Conservation (phyloP, 2,113 vertebrate genomes). For the Coreoperca whiteheadi region DNA sequence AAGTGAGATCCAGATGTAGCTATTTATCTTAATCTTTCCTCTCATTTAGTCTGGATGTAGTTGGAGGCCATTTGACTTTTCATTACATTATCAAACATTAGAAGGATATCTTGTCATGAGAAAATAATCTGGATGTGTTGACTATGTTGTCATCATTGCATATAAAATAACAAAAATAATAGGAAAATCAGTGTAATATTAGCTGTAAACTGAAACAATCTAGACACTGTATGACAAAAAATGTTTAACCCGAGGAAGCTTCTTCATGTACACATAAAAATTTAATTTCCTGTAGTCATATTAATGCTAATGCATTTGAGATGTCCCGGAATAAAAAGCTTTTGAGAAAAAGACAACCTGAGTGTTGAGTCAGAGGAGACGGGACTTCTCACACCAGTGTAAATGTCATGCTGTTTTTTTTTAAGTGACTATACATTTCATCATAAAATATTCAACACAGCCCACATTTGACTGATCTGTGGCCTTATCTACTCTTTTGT, state of each 20-base stretch:
- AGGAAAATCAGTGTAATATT: conserved; percentile 12
- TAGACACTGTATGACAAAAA: conserved; percentile 52
- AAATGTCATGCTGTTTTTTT: conserved; percentile 64
- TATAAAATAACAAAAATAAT: conserved; percentile 1
- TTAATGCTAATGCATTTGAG: conserved; percentile 80
- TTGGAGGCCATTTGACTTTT: conserved; percentile 71
- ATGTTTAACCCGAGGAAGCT: conserved; percentile 41
- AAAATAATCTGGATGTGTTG: conserved; percentile 59
- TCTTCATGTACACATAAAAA: conserved; percentile 58
- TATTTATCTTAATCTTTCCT: conserved; percentile 82
- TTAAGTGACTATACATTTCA: conserved; percentile 51
- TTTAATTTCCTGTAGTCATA: conserved; percentile 61
- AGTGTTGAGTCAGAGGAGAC: conserved; percentile 78
- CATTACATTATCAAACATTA: conserved; percentile 69
- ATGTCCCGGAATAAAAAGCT: conserved; percentile 74
- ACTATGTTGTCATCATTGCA: conserved; percentile 48
- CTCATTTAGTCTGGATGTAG: conserved; percentile 67
- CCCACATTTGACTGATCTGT: conserved; percentile 39
- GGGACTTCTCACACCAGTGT: conserved; percentile 72
- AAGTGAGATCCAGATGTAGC: conserved; percentile 79
- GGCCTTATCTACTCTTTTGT: conserved; percentile 1
- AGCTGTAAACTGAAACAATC: not conserved
- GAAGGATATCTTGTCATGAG: conserved; percentile 38
- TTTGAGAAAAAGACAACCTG: conserved; percentile 47
- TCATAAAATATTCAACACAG: conserved; percentile 70